Conservation (phyloP, 2,113 vertebrate genomes). For the Sylvia atricapilla region DNA sequence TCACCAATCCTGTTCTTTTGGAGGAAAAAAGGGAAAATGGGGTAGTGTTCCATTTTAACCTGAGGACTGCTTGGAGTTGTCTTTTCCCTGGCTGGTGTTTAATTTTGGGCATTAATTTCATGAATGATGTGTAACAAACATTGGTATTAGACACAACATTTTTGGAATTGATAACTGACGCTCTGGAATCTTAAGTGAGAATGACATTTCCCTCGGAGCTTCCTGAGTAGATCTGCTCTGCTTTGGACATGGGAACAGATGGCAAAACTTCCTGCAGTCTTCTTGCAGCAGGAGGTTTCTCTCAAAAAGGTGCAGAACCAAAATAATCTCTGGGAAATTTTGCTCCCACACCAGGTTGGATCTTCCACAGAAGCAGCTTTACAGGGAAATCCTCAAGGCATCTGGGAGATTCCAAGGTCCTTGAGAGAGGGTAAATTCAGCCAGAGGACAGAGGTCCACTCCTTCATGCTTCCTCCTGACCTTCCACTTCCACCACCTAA, state of each 20-base stretch:
- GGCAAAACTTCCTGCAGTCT: neutral
- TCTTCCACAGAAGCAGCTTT: neutral
- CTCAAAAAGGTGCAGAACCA: neutral
- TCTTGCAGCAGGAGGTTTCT: neutral
- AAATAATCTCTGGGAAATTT: neutral
- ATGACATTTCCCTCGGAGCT: accelerated
- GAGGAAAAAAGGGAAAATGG: neutral
- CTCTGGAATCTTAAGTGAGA: neutral
- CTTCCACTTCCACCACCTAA: neutral
- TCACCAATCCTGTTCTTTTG: neutral
- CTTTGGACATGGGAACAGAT: neutral
- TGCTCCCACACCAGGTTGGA: neutral
- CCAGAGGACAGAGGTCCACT: neutral
- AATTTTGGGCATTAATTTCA: neutral
- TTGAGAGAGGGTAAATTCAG: neutral
- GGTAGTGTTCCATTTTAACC: neutral
- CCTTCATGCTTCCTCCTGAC: neutral
- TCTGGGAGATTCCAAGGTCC: neutral
- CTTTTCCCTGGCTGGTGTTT: neutral
- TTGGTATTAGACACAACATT: neutral
- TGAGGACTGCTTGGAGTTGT: neutral
- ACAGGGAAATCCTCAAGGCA: neutral
- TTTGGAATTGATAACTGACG: neutral
- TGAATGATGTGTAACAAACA: neutral
- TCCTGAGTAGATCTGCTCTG: neutral